Base-by-base conservation (phyloP, 2,888 invertebrate species). In the Sinohyriopsis cumingii region DNA sequence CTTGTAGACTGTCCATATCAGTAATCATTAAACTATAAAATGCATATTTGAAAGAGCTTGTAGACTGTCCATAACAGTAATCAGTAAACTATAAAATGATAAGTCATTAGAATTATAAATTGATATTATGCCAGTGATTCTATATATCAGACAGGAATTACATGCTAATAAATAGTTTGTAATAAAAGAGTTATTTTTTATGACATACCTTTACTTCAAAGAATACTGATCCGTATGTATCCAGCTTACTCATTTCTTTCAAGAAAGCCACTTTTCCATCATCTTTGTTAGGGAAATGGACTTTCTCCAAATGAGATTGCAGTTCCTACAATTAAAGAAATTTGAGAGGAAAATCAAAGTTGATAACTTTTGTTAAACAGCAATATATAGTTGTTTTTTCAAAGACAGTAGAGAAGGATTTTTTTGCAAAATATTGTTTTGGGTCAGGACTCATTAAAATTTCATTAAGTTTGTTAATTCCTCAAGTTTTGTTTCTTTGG, bases 161-260 rank as follows among this genome's bases (percentile, higher is more conserved):
- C 45, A 45, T 3, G 15, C 4, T 15, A 45, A 45, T 45, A 45
- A 12, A 45, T 15, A 45, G 15, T 15, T 45, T 12, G 15, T 15
- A 45, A 45, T 45, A 45, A 45, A 45, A 45, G 45, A 45, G 45
- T 12, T 45, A 45, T 15, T 45, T 45, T 15, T 12, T 45, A 45
- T 45, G 22, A 64, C 72, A 65, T 73, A 86, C 86, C 80, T 84
- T 85, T n/a, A 85, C 84, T 73, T 86, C 85, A 75, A 86, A 87
- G 79, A 87, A 86, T 19, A 87, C 84, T 12, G 84, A 84, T 9
- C 86, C 86, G 72, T 82, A 87, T 0, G 86, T 87, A n/a, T 79
- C 78, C 79, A 78, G 80, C 25, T 77, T 78, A 56, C 70, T 63
- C 3, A 81, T 63, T 18, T 68, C 67, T 25, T 78, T 77, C 63